Evolutionary conservation across 2,113 vertebrate genomes (phyloP), one percentile per base, ranked within the genome.

Genomic region (Todiramphus chloris): DNA sequence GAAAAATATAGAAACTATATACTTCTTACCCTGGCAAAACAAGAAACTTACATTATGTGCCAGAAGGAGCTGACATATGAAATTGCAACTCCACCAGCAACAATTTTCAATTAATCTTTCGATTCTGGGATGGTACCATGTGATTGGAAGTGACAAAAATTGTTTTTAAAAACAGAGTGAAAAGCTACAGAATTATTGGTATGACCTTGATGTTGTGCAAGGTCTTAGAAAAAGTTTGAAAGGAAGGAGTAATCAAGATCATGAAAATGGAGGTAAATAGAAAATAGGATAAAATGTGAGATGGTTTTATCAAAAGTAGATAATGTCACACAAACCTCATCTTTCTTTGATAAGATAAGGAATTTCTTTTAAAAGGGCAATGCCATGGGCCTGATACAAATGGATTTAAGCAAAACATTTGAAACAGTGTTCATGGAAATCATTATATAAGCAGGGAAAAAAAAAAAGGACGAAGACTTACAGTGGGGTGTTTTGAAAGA

Each of bases 401-500:
- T 94, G 27, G 7, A 41, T 88, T 83, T 83, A 90, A 83, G 24
- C 33, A 90, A 90, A 88, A 41, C 30, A 66, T 83, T 77, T 96
- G 75, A 86, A 92, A 84, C 21, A 28, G 4, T 30, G 23, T 58
- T 80, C 9, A 35, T 25, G 35, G 58, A 69, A 90, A 64, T 76
- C 10, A 48, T 70, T 74, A 58, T 75, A 90, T 83, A 80, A 89
- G 43, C 35, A 78, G 53, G 11, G 85, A 46, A 79, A 18, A 16
- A 27, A 80, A 90, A 79, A 24, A 18, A 79, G 30, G 10, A n/a
- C 59, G 46, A 96, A 59, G 19, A 50, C 30, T 58, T 64, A 43
- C 0, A 56, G 12, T 30, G 25, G 35, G 4, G 1, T 39, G 68
- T 83, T 94, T 83, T 83, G 30, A 30, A 92, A 62, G 33, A 64